Evolutionary conservation across 2,113 vertebrate species (phyloP).

Genomic region (Probosciger aterrimus): DNA sequence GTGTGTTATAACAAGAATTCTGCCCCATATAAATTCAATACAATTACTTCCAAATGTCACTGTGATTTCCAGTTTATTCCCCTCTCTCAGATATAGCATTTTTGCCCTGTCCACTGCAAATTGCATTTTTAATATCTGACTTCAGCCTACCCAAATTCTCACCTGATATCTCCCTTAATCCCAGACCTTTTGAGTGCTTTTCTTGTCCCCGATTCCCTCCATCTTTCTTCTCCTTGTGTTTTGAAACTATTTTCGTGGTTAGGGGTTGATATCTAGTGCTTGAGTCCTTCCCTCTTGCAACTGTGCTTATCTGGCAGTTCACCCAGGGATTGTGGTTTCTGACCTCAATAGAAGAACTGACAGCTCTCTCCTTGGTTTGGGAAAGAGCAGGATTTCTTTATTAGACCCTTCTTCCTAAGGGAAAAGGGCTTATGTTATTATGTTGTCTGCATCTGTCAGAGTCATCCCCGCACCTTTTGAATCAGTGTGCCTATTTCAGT

Average conservation of each 20-base stretch:
- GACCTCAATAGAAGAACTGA: neutral
- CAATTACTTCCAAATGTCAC: neutral
- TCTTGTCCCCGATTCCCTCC: neutral
- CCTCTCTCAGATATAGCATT: neutral
- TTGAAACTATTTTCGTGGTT: neutral
- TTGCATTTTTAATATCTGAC: neutral
- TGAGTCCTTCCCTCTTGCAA: neutral
- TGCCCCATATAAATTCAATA: neutral
- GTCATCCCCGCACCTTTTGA: neutral
- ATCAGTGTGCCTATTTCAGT: neutral
- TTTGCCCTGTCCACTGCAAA: neutral
- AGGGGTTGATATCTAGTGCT: neutral
- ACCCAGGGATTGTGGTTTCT: neutral
- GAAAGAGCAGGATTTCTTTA: constrained; percentile 10
- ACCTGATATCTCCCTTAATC: neutral
- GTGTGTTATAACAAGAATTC: neutral
- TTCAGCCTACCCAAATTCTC: neutral
- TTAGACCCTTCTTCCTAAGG: neutral
- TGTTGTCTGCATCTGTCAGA: neutral
- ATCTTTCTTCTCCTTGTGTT: neutral
- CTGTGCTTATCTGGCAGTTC: neutral
- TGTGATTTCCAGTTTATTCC: neutral
- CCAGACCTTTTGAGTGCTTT: neutral
- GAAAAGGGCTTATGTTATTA: neutral
- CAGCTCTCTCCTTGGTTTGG: neutral